phyloP scores from a whole-genome alignment of 2,888 invertebrate species.

The Caenorhabditis sp. region DNA sequence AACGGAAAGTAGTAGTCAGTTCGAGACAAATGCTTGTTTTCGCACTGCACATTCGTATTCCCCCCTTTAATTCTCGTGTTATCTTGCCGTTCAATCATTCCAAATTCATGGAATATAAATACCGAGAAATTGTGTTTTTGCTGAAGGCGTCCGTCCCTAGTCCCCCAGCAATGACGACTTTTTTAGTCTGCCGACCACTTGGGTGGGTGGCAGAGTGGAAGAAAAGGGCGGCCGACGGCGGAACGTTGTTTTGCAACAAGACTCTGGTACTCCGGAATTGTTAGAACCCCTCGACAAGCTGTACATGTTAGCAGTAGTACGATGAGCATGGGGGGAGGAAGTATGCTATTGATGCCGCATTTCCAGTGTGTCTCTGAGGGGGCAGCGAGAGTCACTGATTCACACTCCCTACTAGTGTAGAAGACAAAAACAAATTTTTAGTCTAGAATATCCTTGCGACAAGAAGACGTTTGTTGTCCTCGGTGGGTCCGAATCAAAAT shows the following conservation, averaged over 20 bases:
- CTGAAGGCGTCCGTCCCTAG: background rate
- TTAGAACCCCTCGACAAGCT: constrained; percentile 5
- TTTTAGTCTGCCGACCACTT: background rate
- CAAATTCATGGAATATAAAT: constrained; percentile 55
- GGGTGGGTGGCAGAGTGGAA: constrained; percentile 5
- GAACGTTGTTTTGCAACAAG: constrained; percentile 15
- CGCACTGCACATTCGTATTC: constrained; percentile 48
- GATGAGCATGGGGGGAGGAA: background rate
- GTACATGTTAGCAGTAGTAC: constrained; percentile 11
- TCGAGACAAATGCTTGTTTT: constrained; percentile 42
- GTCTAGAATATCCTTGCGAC: constrained; percentile 10
- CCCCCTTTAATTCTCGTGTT: constrained; percentile 44
- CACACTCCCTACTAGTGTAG: background rate
- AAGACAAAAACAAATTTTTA: constrained; percentile 10
- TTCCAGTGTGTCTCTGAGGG: too few species aligned
- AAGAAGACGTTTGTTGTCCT: constrained; percentile 49
- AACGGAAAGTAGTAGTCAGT: constrained; percentile 6
- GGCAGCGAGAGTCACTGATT: background rate
- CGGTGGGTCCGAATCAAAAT: constrained; percentile 42
- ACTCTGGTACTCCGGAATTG: constrained; percentile 2
- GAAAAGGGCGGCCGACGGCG: background rate
- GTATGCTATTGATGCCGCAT: constrained; percentile 10
- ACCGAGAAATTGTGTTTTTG: constrained; percentile 39
- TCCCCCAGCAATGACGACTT: background rate
- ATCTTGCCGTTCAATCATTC: constrained; percentile 52